Evolutionary conservation across 2,113 vertebrate genomes (phyloP), one percentile per base, ranked within the genome.

Genomic region (Argyrosomus japonicus): DNA sequence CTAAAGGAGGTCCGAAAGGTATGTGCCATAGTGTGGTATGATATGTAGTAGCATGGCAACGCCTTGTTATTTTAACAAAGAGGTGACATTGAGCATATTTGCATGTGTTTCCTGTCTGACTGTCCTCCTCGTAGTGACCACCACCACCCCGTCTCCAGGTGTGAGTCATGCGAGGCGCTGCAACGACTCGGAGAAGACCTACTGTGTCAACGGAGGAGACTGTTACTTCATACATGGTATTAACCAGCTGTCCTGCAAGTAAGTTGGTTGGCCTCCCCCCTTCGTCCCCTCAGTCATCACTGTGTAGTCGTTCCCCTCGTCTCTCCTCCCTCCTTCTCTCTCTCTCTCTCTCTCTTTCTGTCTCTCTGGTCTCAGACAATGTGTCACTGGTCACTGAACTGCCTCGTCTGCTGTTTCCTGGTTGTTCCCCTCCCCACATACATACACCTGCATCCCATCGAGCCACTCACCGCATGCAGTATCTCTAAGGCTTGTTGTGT

Each of bases 211-310:
- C 60, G 98, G 98, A 83, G 98, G 98, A 54, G 97, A 99, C 94
- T 99, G 98, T 96, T 99, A 98, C 96, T 98, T 99, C 96, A 97
- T 99, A 86, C 98, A 98, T 84, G 98, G 97, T 95, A 97, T 99
- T 94, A 99, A 99, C 94, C 97, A 99, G 94, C 96, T 98, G 85
- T 97, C 96, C 91, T 99, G 98, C 97, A 98, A 98, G 98, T 99
- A 97, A 99, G 97, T 97, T 23, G 4, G 53, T 32, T 13, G 36
- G 50, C 19, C 43, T 65, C 56, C 43, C 64, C 74, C 63, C 56
- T 9, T 8, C 29, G 25, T 78, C 73, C 69, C 53, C 70, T 68
- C 82, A 81, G 60, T 77, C 84, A 79, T 84, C 87, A 67, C 72
- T 23, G 69, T 81, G 77, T 27, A 15, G 56, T 82, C 32, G 27